Evolutionary conservation across 2,888 invertebrate genomes (phyloP), one percentile per base, ranked within the genome.

Genomic region (Drosophila sordidula): DNA sequence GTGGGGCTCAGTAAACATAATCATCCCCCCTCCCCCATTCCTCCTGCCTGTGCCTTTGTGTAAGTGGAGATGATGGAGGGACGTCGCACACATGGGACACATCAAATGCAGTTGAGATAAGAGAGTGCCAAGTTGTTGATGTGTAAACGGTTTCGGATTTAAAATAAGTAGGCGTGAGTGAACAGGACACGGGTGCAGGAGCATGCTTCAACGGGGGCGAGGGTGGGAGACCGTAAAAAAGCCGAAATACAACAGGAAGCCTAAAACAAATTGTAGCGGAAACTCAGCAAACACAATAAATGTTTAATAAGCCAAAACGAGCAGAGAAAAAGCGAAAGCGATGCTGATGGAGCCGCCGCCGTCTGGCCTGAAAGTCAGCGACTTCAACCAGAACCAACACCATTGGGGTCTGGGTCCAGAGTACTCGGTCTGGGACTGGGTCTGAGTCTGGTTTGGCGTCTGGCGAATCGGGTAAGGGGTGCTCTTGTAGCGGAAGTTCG

Each of bases 261-360:
- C 85, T 75, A 72, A 81, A 85, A 78, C 82, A 84, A 87, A 85
- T 85, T 87, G 75, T 85, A 82, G 82, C 84, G 84, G 86, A 85
- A 87, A 72, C 80, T 75, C 71, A 70, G 70, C 77, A 87, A 85
- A 85, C 82, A 87, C 87, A 87, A 85, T 85, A 85, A 85, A 85
- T 85, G 82, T 85, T 85, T 85, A 85, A 85, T 85, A 85, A 87
- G 83, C 87, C 78, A 74, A 81, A 81, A 81, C 72, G 84, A 73
- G 72, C 59, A 39, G 64, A 68, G 71, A 55, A 59, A 80, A 64
- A 66, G 39, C 50, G 51, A 65, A 62, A 57, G 52, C 61, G 44
- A 47, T n/a, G 11, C 44, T 14, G 42, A 62, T 45, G 54, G 38
- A 18, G 18, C 18, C 18, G 18, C 18, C 18, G 18, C 18, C 39